Evolutionary conservation across 2,888 invertebrate species (phyloP), one percentile per base, ranked within the genome.

Genomic region (Rhimphoctona megacephalus): DNA sequence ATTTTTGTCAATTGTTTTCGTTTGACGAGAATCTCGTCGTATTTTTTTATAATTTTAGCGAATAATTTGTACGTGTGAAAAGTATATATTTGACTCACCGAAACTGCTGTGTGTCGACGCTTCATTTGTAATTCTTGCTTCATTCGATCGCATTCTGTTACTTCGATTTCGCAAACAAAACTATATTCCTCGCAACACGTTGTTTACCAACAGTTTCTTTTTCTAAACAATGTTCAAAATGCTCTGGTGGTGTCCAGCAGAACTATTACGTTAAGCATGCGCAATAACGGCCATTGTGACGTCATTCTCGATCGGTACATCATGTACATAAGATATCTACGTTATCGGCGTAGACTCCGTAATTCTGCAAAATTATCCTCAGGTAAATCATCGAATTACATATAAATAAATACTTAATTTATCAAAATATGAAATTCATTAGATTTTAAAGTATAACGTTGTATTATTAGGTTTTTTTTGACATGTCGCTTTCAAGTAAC

Each of bases 321-420:
- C 57, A 5, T 43, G 54, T 64, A 67, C 78, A 22, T 49, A 54
- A 25, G 72, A 30, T 43, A 25, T 69, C 69, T 79, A 46, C 7
- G 6, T 85, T 85, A 83, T 61, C 77, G 87, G 22, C 80, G 61
- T 52, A 61, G 19, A 61, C 67, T 83, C 52, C 25, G 19, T 46
- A 11, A 70, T n/a, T 43, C 39, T 33, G 52, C 67, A 52, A 46
- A 77, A 77, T 69, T 78, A 64, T 76, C 22, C 54, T 85, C 78
- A 83, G 78, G 86, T 87, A 86, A 83, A 54, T 73, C 7, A 57
- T 81, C 17, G 22, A 81, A 25, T 39, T 39, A 30, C 17, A 2
- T 4, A 5, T 9, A 11, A 81, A 43, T 33, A 36, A 33, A 36
- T 72, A 7, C 2, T 54, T 52, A 0, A 30, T 14, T 46, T 66